Evolutionary conservation across 2,888 invertebrate species (phyloP).

Genomic region (Alloplasta piceator): DNA sequence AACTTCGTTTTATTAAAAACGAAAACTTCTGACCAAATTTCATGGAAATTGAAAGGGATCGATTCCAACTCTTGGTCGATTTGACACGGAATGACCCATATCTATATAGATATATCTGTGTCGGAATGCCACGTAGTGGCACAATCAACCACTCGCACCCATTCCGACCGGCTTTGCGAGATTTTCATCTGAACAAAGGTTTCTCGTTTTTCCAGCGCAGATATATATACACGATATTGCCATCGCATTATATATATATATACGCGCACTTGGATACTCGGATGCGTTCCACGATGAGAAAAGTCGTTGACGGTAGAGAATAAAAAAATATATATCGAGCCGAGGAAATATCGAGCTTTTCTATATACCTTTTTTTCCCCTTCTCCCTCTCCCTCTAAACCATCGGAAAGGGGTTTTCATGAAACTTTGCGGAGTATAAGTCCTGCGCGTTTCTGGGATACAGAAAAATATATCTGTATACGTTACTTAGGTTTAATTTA

Average conservation of each 20-base stretch:
- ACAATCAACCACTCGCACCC: conserved; percentile 61
- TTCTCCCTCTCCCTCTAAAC: background rate
- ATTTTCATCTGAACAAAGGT: conserved; percentile 60
- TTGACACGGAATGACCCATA: too few species aligned
- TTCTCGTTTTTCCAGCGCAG: conserved; percentile 37
- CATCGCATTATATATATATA: background rate
- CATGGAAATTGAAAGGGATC: too few species aligned
- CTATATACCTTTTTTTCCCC: background rate
- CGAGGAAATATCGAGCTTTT: conserved; percentile 46
- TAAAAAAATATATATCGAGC: conserved; percentile 21
- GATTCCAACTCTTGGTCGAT: too few species aligned
- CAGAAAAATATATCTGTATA: conserved; percentile 41
- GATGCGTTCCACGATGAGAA: conserved; percentile 39
- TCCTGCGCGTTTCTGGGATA: background rate
- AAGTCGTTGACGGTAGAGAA: conserved; percentile 32
- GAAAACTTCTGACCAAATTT: too few species aligned
- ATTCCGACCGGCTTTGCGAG: conserved; percentile 55
- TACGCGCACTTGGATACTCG: conserved; percentile 10
- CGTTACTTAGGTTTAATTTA: conserved; percentile 71
- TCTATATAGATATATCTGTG: conserved; percentile 8
- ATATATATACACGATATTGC: background rate
- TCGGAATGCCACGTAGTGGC: conserved; percentile 27
- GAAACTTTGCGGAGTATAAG: conserved; percentile 48
- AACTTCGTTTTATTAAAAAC: too few species aligned
- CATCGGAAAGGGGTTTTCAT: conserved; percentile 30